Evolutionary conservation across 2,888 invertebrate species (phyloP).

Genomic region (Tetramorium bicarinatum): DNA sequence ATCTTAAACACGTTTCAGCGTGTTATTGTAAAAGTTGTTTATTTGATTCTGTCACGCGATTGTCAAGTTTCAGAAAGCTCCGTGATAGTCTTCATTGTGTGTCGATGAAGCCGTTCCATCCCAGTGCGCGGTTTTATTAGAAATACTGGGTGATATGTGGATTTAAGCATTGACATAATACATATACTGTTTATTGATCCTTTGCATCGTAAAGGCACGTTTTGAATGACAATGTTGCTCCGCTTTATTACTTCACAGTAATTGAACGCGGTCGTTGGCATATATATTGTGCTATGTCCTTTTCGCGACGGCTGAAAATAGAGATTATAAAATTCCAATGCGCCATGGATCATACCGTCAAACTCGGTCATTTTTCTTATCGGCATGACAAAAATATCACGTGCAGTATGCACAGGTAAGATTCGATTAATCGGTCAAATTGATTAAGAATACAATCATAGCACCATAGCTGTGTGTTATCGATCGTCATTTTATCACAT

Average conservation of each 20-base stretch:
- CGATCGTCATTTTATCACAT: conserved; percentile 10
- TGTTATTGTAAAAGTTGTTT: background rate
- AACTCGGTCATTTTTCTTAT: background rate
- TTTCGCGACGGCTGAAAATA: conserved; percentile 34
- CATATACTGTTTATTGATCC: conserved; percentile 29
- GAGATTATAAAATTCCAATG: conserved; percentile 11
- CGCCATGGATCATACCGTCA: background rate
- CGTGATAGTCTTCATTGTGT: background rate
- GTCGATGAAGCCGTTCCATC: conserved; percentile 15
- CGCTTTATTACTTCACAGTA: conserved; percentile 45
- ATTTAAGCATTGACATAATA: conserved; percentile 41
- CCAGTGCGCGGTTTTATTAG: conserved; percentile 6
- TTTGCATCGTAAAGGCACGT: conserved; percentile 27
- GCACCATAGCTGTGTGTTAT: background rate
- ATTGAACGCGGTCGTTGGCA: conserved; percentile 44
- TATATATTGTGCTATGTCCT: conserved; percentile 26
- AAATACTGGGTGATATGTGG: conserved; percentile 30
- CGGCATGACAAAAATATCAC: conserved; percentile 6
- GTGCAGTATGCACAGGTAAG: background rate
- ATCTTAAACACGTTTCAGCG: background rate
- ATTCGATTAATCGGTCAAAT: background rate
- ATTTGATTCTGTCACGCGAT: conserved; percentile 6
- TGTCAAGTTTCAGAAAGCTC: conserved; percentile 14
- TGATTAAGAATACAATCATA: background rate
- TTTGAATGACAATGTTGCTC: conserved; percentile 47